Conservation (phyloP, 2,113 vertebrate species). For the human region DNA sequence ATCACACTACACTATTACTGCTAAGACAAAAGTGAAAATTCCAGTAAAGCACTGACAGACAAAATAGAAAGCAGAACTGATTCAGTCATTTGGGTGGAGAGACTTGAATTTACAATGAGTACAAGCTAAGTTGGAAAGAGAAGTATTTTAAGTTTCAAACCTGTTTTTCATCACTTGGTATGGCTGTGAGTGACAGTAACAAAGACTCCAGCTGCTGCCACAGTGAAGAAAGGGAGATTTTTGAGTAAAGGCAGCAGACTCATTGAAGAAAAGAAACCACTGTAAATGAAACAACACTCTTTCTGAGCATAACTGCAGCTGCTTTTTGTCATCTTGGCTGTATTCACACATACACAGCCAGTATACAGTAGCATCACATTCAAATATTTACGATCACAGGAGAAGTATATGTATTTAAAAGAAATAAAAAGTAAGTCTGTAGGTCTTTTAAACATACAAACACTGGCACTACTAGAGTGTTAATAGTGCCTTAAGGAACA, state of each 20-base stretch:
- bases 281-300: background rate
- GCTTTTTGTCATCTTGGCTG: background rate
- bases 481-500: slow-evolving; percentile 7
- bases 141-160: slow-evolving; percentile 39
- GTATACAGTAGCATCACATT: background rate
- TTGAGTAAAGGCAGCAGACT: background rate
- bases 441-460: background rate
- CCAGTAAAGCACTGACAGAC: background rate
- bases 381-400: slow-evolving; percentile 30
- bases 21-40: background rate
- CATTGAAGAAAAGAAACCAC: background rate
- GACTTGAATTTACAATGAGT: background rate
- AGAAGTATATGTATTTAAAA: background rate
- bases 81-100: slow-evolving; percentile 6
- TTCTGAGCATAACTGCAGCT: background rate
- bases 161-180: slow-evolving; percentile 14
- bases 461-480: background rate
- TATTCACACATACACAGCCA: background rate
- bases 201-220: slow-evolving; percentile 24
- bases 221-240: background rate
- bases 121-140: background rate
- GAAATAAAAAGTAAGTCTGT: background rate
- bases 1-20: background rate
- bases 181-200: background rate
- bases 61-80: background rate